Conservation (phyloP, 2,888 invertebrate species). For the Priocnemis perturbator region DNA sequence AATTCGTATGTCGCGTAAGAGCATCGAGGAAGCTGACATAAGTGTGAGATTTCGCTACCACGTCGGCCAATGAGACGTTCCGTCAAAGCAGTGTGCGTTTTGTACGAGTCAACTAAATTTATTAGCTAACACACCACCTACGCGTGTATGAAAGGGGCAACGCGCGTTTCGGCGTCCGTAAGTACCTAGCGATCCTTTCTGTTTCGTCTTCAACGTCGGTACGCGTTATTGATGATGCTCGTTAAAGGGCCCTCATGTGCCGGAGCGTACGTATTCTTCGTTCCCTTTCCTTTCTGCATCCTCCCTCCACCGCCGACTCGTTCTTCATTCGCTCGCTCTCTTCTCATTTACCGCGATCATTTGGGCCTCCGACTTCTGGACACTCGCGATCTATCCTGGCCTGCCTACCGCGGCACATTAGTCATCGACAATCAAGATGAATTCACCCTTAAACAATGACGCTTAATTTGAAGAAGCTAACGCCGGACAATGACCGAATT, state of each 20-base stretch:
- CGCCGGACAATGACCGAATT: constrained; percentile 53
- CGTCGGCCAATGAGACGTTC: too few species aligned
- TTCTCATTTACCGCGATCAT: constrained; percentile 7
- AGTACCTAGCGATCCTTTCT: constrained; percentile 44
- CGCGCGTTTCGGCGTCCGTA: constrained; percentile 28
- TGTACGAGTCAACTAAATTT: constrained; percentile 60
- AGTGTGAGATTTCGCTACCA: too few species aligned
- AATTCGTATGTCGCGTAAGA: too few species aligned
- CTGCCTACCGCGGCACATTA: constrained; percentile 58
- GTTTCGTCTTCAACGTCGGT: constrained; percentile 57
- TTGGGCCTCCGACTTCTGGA: constrained; percentile 46
- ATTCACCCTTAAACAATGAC: constrained; percentile 68
- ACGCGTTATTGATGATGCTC: constrained; percentile 66
- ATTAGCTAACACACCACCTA: constrained; percentile 63
- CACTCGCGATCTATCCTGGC: constrained; percentile 53
- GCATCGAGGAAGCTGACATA: too few species aligned
- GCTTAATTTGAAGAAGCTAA: constrained; percentile 64
- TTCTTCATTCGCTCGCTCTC: constrained; percentile 19
- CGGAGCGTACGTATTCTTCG: constrained; percentile 52
- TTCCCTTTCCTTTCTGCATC: neutral
- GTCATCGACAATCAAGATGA: constrained; percentile 67
- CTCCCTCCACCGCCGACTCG: neutral
- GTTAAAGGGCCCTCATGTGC: constrained; percentile 63
- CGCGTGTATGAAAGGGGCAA: constrained; percentile 45
- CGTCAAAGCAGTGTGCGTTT: constrained; percentile 39